phyloP scores from a whole-genome alignment of 2,888 invertebrate genomes.

The Mimas tiliae region DNA sequence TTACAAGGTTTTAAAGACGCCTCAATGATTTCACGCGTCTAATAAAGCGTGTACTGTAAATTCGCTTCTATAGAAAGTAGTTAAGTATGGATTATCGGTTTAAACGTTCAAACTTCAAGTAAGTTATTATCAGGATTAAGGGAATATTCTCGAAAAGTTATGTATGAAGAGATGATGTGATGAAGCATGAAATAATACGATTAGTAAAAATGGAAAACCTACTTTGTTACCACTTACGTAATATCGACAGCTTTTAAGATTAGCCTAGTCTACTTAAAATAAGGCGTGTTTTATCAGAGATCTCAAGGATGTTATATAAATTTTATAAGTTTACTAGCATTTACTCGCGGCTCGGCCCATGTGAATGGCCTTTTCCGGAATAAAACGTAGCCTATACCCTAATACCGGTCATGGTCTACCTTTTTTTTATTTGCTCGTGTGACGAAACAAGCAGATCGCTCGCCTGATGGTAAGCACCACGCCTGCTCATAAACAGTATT shows the following conservation, averaged over 20 bases:
- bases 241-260: background rate
- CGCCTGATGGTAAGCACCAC: too few relatives aligned
- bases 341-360: too few relatives aligned
- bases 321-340: too few relatives aligned
- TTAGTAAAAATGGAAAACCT: background rate
- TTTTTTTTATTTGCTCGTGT: too few relatives aligned
- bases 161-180: background rate
- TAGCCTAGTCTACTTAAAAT: background rate
- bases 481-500: too few relatives aligned
- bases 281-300: background rate
- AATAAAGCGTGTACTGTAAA: constrained; percentile 10
- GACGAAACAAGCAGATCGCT: too few relatives aligned
- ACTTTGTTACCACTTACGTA: background rate
- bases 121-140: background rate
- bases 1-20: constrained; percentile 3
- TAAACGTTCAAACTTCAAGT: constrained; percentile 3
- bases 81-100: constrained; percentile 10
- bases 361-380: too few relatives aligned
- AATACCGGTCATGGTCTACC: too few relatives aligned
- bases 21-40: constrained; percentile 1
- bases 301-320: too few relatives aligned
- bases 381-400: too few relatives aligned
- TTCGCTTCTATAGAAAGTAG: background rate
- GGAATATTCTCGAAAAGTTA: background rate
- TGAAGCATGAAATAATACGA: constrained; percentile 6